phyloP scores from a whole-genome alignment of 2,797 vertebrate genomes.

The Nyctalus aviator region DNA sequence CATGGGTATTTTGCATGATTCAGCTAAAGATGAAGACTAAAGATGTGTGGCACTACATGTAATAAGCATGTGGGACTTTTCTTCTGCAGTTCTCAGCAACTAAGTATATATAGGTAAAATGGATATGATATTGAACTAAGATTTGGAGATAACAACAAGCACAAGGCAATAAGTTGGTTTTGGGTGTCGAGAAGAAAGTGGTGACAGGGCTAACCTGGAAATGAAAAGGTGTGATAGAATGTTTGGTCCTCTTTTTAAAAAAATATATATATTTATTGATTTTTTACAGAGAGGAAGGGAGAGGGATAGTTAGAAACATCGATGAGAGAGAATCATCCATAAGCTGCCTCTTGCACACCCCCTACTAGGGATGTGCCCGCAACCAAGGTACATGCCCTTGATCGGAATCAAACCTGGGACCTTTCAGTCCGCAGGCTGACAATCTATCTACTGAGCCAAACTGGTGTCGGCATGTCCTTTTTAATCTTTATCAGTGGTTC shows the following conservation, averaged over 20 bases:
- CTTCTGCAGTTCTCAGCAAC: neutral
- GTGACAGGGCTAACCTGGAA: constrained; percentile 6
- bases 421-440: too few relatives aligned
- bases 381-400: too few relatives aligned
- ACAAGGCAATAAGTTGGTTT: constrained; percentile 34
- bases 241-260: neutral
- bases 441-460: too few relatives aligned
- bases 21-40: neutral
- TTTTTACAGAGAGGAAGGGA: too few relatives aligned
- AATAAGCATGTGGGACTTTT: constrained; percentile 33
- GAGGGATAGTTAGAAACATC: too few relatives aligned
- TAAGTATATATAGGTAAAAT: constrained; percentile 19
- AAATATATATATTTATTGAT: too few relatives aligned
- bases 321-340: too few relatives aligned
- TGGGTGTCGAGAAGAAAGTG: neutral
- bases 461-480: neutral
- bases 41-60: neutral
- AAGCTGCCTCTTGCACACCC: too few relatives aligned
- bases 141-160: constrained; percentile 38
- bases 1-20: constrained; percentile 25
- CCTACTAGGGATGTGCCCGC: too few relatives aligned
- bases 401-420: too few relatives aligned
- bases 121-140: neutral
- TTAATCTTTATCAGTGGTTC: neutral
- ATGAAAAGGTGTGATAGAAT: neutral